These are phyloP conservation scores for Pomatorhinus ruficollis DNA, from an alignment of 2,113 vertebrate species.

Conservation along the genomic window DNA sequence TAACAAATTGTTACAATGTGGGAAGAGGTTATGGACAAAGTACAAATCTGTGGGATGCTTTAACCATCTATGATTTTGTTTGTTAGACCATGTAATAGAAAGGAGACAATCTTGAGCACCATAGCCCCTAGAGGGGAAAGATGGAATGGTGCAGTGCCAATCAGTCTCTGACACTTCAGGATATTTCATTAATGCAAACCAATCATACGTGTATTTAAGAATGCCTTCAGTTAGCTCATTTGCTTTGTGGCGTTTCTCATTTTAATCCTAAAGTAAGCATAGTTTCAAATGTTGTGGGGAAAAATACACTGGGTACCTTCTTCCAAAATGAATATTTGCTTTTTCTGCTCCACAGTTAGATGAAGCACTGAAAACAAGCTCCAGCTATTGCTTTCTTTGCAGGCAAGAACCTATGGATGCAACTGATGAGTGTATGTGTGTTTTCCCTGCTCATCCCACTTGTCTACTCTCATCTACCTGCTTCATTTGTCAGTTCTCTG, in stretches of 20 bases:
- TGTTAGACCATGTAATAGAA: background rate
- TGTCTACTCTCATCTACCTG: background rate
- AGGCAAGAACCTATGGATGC: background rate
- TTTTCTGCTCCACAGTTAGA: background rate
- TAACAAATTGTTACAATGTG: constrained; percentile 27
- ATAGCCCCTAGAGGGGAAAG: background rate
- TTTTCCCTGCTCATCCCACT: background rate
- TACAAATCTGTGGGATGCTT: background rate
- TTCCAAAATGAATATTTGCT: background rate
- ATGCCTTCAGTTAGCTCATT: accelerated
- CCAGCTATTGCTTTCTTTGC: background rate
- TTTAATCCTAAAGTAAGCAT: background rate
- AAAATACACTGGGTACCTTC: background rate
- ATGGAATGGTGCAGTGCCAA: background rate
- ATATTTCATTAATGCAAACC: background rate
- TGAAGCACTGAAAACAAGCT: background rate
- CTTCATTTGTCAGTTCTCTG: background rate
- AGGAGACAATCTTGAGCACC: background rate
- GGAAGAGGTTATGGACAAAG: background rate
- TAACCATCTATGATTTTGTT: background rate
- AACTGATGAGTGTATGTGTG: background rate
- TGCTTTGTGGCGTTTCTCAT: background rate
- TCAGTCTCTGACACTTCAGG: background rate
- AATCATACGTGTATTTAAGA: background rate
- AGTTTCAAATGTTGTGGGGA: background rate